Percentiles rank a stretch among this genome's conserved stretches.
Conservation (phyloP, 2,113 vertebrate species). For the Falco punctatus region DNA sequence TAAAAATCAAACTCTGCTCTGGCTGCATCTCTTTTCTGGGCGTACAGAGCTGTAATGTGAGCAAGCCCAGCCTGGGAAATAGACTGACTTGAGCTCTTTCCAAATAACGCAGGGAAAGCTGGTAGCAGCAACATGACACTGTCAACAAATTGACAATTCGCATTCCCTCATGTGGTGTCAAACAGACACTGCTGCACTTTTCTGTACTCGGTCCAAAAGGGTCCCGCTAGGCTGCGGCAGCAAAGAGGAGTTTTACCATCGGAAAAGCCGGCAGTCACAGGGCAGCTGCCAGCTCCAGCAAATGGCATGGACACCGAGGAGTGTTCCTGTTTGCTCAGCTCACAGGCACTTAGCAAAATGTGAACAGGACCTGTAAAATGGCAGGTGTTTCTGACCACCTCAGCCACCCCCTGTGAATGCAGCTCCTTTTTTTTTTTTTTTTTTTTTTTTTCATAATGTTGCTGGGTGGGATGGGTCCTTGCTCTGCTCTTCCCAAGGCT, state of each 20-base stretch:
- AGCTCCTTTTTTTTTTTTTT: too few relatives aligned
- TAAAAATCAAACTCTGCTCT: background rate
- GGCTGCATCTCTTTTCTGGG: background rate
- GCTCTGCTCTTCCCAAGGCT: background rate
- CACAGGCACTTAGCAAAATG: background rate
- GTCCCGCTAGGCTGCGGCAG: conserved; percentile 33
- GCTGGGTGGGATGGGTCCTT: background rate
- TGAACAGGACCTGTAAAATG: background rate
- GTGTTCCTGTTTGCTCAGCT: background rate
- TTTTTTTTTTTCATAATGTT: too few relatives aligned
- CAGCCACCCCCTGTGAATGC: background rate
- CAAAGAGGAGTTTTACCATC: background rate
- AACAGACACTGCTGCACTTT: conserved; percentile 27
- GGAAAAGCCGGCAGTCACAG: background rate
- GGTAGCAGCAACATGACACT: conserved; percentile 57
- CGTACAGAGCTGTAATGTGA: background rate
- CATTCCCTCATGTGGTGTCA: conserved; percentile 46
- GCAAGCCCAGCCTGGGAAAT: conserved; percentile 32
- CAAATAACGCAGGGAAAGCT: conserved; percentile 22
- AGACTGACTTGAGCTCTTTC: conserved; percentile 52
- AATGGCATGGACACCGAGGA: background rate
- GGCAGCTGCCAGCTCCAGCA: conserved; percentile 10
- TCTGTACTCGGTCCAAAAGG: background rate
- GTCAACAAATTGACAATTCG: conserved; percentile 69
- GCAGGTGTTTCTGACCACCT: background rate